Conservation (phyloP, 2,888 invertebrate genomes). For the Ophraella communa region DNA sequence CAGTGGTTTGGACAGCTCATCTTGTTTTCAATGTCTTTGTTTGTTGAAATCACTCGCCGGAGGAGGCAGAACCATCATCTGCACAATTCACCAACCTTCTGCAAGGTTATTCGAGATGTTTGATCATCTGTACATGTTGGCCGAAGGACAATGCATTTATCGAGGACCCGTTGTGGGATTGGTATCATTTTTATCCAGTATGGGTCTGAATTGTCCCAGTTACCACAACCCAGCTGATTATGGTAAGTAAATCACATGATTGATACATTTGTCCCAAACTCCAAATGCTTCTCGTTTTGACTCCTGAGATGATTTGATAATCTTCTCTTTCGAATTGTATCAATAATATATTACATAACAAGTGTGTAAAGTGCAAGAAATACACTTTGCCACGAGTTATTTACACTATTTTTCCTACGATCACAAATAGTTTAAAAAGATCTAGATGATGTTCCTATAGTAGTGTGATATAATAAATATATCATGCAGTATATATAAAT, state of each 20-base stretch:
- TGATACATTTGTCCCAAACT: too few relatives aligned
- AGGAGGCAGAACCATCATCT: slow-evolving; percentile 89
- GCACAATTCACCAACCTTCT: slow-evolving; percentile 96
- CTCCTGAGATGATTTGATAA: too few relatives aligned
- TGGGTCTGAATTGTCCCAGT: slow-evolving; percentile 89
- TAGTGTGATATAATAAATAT: too few relatives aligned
- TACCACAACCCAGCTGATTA: slow-evolving; percentile 98
- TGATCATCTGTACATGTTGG: slow-evolving; percentile 87
- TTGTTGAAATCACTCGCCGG: slow-evolving; percentile 86
- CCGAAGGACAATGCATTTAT: slow-evolving; percentile 93
- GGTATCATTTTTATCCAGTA: slow-evolving; percentile 85
- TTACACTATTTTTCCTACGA: too few relatives aligned
- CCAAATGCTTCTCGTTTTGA: too few relatives aligned
- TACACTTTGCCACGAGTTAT: too few relatives aligned
- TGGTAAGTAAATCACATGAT: slow-evolving; percentile 62
- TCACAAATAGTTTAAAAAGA: too few relatives aligned
- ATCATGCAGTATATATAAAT: too few relatives aligned
- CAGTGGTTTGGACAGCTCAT: slow-evolving; percentile 91
- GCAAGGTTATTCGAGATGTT: slow-evolving; percentile 96
- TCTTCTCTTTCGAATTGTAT: too few relatives aligned
- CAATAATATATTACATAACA: too few relatives aligned
- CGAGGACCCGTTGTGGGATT: slow-evolving; percentile 83
- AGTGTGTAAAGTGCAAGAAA: too few relatives aligned
- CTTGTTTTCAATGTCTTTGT: slow-evolving; percentile 85
- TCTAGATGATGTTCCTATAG: too few relatives aligned